Evolutionary conservation across 2,888 invertebrate species (phyloP).

Genomic region (Rhagonycha lutea): DNA sequence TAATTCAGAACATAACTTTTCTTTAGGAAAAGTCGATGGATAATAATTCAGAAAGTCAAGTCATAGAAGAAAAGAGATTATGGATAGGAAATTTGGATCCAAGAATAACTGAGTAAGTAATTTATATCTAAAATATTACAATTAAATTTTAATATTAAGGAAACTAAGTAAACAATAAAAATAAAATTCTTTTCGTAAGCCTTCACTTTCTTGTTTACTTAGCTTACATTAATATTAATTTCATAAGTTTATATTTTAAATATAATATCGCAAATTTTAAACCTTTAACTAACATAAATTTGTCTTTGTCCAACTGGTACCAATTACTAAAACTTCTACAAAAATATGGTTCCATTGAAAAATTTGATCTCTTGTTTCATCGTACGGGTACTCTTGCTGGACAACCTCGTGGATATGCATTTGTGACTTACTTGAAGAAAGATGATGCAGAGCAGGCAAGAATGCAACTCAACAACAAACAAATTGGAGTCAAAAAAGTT

Average conservation of each 20-base stretch:
- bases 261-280: background rate
- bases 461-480: conserved; percentile 72
- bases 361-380: conserved; percentile 95
- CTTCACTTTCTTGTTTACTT: too few species aligned
- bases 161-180: too few species aligned
- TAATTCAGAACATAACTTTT: background rate
- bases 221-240: too few species aligned
- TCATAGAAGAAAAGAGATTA: conserved; percentile 70
- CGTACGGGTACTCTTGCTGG: conserved; percentile 87
- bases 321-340: conserved; percentile 95
- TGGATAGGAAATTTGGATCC: conserved; percentile 94
- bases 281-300: conserved; percentile 20
- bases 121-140: conserved; percentile 24
- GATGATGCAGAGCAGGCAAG: conserved; percentile 75
- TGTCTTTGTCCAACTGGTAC: conserved; percentile 73
- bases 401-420: conserved; percentile 91
- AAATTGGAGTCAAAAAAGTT: conserved; percentile 74
- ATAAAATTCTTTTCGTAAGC: too few species aligned
- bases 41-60: background rate
- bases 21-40: background rate
- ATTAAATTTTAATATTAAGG: background rate
- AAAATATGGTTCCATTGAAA: conserved; percentile 90
- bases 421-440: conserved; percentile 76
- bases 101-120: conserved; percentile 91
- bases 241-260: too few species aligned